These are phyloP conservation scores for Alentia gelatinosa DNA, from an alignment of 2,888 invertebrate species.

Conservation along the genomic window DNA sequence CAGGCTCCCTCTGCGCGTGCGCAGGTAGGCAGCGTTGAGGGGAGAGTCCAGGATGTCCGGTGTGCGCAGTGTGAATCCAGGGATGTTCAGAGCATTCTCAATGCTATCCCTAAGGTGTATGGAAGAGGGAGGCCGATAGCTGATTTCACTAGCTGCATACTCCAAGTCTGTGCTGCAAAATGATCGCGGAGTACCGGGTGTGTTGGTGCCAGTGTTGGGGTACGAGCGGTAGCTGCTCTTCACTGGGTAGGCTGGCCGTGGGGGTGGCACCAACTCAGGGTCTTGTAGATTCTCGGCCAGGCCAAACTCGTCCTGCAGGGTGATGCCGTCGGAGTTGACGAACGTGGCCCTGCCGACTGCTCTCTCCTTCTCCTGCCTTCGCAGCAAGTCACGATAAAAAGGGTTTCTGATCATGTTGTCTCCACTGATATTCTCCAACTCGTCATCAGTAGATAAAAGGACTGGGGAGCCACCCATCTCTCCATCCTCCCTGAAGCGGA, in stretches of 20 bases:
- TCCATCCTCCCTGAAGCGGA: slow-evolving; percentile 82
- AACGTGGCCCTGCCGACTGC: slow-evolving; percentile 38
- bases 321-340: slow-evolving; percentile 35
- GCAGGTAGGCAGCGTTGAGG: neutral
- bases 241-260: neutral
- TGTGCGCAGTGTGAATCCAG: slow-evolving; percentile 41
- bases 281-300: neutral
- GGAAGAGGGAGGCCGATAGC: slow-evolving; percentile 72
- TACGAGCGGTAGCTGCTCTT: neutral
- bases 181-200: slow-evolving; percentile 59
- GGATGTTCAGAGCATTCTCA: slow-evolving; percentile 64
- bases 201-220: slow-evolving; percentile 57
- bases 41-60: slow-evolving; percentile 54
- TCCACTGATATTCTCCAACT: slow-evolving; percentile 54
- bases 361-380: slow-evolving; percentile 44
- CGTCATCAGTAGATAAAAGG: slow-evolving; percentile 58
- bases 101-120: slow-evolving; percentile 75
- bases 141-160: slow-evolving; percentile 78
- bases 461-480: slow-evolving; percentile 56
- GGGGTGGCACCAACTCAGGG: neutral
- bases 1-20: neutral
- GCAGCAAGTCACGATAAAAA: slow-evolving; percentile 36
- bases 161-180: slow-evolving; percentile 77
- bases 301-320: slow-evolving; percentile 43
- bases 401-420: slow-evolving; percentile 42